Percentiles rank a stretch among this genome's conserved stretches.
Conservation (phyloP, 2,888 invertebrate genomes). For the Scrobipalpa atriplicella region DNA sequence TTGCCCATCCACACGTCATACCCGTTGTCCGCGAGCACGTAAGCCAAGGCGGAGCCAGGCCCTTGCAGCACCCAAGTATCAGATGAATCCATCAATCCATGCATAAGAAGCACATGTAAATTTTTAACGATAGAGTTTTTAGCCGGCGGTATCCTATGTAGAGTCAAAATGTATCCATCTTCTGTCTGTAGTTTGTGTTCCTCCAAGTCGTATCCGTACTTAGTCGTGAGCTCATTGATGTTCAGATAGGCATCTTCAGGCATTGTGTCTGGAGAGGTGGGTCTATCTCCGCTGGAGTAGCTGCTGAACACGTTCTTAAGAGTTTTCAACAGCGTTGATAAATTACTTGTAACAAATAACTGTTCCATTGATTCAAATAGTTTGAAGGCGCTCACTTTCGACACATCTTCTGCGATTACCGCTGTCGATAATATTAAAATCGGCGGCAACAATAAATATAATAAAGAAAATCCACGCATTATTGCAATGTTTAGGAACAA, state of each 20-base stretch:
- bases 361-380: neutral
- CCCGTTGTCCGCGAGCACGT: slow-evolving; percentile 84
- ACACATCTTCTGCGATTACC: neutral
- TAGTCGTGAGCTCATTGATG: slow-evolving; percentile 50
- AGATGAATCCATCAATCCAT: slow-evolving; percentile 89
- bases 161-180: slow-evolving; percentile 61
- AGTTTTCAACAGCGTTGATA: neutral
- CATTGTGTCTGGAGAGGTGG: slow-evolving; percentile 24
- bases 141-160: slow-evolving; percentile 56
- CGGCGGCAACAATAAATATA: neutral
- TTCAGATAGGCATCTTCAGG: slow-evolving; percentile 54
- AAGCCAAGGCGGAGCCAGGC: slow-evolving; percentile 83
- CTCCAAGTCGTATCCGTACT: slow-evolving; percentile 58
- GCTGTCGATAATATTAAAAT: neutral
- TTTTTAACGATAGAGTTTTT: slow-evolving; percentile 37
- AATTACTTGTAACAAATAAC: neutral
- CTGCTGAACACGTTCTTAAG: neutral
- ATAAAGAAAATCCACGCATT: neutral
- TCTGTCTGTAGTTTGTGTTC: slow-evolving; percentile 57
- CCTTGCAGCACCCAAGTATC: slow-evolving; percentile 88
- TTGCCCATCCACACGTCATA: slow-evolving; percentile 94
- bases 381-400: neutral
- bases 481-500: neutral
- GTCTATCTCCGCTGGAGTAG: neutral
- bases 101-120: slow-evolving; percentile 86